phyloP scores from a whole-genome alignment of 2,797 vertebrate species.

The Lepilemur ruficaudatus region DNA sequence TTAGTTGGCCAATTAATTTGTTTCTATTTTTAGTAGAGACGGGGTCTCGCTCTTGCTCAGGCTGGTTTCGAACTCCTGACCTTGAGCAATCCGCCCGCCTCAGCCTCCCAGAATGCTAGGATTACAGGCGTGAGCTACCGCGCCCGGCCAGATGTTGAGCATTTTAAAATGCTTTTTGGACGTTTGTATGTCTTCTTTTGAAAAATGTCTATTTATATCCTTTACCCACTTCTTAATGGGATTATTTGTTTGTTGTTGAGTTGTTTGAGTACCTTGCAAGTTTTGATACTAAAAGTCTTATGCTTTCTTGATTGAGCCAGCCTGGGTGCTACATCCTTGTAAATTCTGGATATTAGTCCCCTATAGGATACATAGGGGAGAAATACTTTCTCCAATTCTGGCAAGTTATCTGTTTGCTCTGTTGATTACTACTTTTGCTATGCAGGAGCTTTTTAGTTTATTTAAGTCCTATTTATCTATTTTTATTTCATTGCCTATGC shows the following conservation, averaged over 20 bases:
- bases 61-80: too few species aligned
- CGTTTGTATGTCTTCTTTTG: neutral
- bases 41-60: too few species aligned
- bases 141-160: neutral
- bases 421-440: neutral
- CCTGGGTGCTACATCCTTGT: neutral
- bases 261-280: neutral
- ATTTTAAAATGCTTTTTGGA: neutral
- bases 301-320: neutral
- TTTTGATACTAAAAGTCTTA: neutral
- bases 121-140: too few species aligned
- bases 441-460: neutral
- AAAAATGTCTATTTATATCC: neutral
- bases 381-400: neutral
- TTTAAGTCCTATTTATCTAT: neutral
- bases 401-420: neutral
- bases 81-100: too few species aligned
- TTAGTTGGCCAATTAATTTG: too few species aligned
- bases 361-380: neutral
- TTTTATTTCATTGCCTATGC: neutral
- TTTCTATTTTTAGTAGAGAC: too few species aligned
- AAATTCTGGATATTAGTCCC: neutral
- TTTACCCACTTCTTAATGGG: neutral
- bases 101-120: too few species aligned
- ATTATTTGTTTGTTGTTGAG: neutral